phyloP scores from a whole-genome alignment of 2,113 vertebrate species.

The Engystomops pustulosus region DNA sequence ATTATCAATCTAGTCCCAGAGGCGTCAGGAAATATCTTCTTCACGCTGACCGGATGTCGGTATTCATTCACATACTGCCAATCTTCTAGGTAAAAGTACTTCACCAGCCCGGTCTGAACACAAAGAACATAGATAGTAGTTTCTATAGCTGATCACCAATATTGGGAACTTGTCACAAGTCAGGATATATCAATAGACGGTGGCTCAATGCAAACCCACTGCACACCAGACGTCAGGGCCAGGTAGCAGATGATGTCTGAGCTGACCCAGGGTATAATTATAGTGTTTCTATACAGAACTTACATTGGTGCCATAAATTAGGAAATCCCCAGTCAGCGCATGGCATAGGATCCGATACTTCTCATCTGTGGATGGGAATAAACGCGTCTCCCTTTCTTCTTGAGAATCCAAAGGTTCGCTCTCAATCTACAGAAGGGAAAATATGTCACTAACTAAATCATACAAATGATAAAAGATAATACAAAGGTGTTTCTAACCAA shows the following conservation, averaged over 20 bases:
- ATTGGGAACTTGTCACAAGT: too few relatives aligned
- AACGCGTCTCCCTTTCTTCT: conserved; percentile 90
- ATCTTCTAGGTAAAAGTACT: conserved; percentile 91
- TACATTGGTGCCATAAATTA: conserved; percentile 96
- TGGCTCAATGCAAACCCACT: too few relatives aligned
- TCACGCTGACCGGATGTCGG: conserved; percentile 86
- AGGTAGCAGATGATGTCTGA: too few relatives aligned
- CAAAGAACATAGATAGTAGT: neutral
- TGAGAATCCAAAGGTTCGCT: conserved; percentile 77
- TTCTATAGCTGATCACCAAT: too few relatives aligned
- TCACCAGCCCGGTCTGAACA: conserved; percentile 82
- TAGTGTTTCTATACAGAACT: too few relatives aligned
- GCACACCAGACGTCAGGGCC: too few relatives aligned
- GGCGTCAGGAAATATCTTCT: conserved; percentile 91
- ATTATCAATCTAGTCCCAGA: conserved; percentile 88
- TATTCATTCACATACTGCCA: conserved; percentile 90
- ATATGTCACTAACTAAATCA: neutral
- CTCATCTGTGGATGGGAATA: conserved; percentile 87
- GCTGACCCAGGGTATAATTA: too few relatives aligned
- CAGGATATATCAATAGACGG: too few relatives aligned
- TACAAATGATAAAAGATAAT: too few relatives aligned
- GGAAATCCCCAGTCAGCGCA: conserved; percentile 90
- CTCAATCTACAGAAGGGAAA: conserved; percentile 83
- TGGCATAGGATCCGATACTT: conserved; percentile 89
- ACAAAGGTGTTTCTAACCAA: too few relatives aligned